These are phyloP conservation scores for Neuroterus valhalla DNA, from an alignment of 1,140 invertebrate species.

Conservation along the genomic window DNA sequence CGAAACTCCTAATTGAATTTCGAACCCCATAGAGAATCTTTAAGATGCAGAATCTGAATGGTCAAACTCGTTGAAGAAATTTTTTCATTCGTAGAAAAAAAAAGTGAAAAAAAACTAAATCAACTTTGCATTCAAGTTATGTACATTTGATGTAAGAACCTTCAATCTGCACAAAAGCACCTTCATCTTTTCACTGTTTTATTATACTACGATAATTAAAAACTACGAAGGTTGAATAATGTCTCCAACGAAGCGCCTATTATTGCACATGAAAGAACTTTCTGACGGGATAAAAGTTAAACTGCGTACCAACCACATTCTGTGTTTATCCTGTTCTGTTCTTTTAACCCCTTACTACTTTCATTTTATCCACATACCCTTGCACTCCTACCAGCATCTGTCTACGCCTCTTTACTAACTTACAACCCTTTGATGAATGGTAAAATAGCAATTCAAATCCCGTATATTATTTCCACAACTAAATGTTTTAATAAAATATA, in stretches of 20 bases:
- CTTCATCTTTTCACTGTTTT: too few relatives aligned
- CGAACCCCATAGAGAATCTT: too few relatives aligned
- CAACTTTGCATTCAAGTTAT: too few relatives aligned
- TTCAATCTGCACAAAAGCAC: too few relatives aligned
- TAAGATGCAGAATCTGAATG: too few relatives aligned
- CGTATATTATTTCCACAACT: background rate
- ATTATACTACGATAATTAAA: background rate
- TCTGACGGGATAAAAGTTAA: conserved; percentile 21
- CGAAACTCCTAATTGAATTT: too few relatives aligned
- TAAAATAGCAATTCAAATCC: background rate
- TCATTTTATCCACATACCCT: background rate
- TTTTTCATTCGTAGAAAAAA: too few relatives aligned
- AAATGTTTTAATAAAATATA: too few relatives aligned
- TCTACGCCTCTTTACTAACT: background rate
- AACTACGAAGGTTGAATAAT: conserved; percentile 9
- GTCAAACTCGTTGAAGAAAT: too few relatives aligned
- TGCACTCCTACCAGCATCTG: background rate
- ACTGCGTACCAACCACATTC: background rate
- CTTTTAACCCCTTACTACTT: conserved; percentile 1
- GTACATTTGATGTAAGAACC: too few relatives aligned
- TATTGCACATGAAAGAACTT: conserved; percentile 12
- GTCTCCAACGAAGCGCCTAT: conserved; percentile 16
- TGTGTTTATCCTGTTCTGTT: conserved; percentile 16
- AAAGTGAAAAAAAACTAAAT: too few relatives aligned
- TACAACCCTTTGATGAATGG: too few relatives aligned